Conservation (phyloP, 2,888 invertebrate genomes). For the Shargacucullia verbasci region DNA sequence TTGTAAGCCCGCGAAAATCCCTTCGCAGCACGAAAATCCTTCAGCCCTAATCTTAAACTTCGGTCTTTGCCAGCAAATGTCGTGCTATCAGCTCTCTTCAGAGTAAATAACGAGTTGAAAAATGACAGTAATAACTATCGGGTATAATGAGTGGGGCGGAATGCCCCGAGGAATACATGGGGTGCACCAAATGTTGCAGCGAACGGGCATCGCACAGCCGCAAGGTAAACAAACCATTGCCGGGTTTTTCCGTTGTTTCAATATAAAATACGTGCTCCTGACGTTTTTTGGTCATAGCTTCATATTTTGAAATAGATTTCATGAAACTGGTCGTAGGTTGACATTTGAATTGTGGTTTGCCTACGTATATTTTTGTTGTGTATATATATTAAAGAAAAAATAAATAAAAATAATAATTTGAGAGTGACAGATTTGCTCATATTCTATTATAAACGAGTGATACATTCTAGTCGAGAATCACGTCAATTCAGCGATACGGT, state of each 20-base stretch:
- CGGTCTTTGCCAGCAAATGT: conserved; percentile 82
- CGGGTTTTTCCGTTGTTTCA: conserved; percentile 56
- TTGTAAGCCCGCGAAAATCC: conserved; percentile 77
- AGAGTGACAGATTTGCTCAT: conserved; percentile 2
- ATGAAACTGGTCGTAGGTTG: conserved; percentile 2
- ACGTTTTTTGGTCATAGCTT: conserved; percentile 44
- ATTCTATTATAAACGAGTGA: conserved; percentile 12
- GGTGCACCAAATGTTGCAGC: conserved; percentile 85
- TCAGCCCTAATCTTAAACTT: conserved; percentile 81
- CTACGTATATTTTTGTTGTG: neutral
- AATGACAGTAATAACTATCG: conserved; percentile 89
- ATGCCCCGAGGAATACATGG: conserved; percentile 87
- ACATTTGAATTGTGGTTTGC: too few relatives aligned
- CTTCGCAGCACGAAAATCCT: conserved; percentile 68
- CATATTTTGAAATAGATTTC: conserved; percentile 17
- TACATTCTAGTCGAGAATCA: conserved; percentile 41
- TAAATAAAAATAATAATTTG: too few relatives aligned
- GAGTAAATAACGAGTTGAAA: conserved; percentile 89
- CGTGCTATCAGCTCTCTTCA: conserved; percentile 86
- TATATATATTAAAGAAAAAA: neutral
- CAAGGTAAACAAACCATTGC: conserved; percentile 77
- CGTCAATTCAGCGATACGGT: conserved; percentile 51
- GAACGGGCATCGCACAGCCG: conserved; percentile 62
- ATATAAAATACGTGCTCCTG: conserved; percentile 54
- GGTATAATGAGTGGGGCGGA: conserved; percentile 87